phyloP scores from a whole-genome alignment of 2,113 vertebrate species.

The Zosterops pallidus region DNA sequence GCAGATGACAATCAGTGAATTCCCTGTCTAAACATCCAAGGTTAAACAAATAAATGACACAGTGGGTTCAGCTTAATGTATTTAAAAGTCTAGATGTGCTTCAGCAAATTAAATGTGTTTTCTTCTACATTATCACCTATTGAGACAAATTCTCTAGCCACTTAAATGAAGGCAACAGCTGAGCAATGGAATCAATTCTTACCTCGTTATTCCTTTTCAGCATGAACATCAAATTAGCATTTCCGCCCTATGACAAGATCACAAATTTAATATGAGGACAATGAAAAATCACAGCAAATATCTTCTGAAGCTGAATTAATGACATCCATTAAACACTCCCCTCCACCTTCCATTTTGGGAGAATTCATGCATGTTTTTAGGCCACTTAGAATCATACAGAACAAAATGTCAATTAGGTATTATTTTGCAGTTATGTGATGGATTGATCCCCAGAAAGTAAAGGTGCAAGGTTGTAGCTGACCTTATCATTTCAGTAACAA shows the following conservation, averaged over 20 bases:
- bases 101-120: constrained; percentile 36
- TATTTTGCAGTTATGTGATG: background rate
- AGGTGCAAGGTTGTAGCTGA: background rate
- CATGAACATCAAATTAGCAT: constrained; percentile 85
- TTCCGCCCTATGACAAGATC: constrained; percentile 83
- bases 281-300: background rate
- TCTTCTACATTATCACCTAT: constrained; percentile 41
- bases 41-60: constrained; percentile 55
- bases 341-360: background rate
- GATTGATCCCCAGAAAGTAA: background rate
- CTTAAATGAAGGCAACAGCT: background rate
- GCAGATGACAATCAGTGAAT: constrained; percentile 54
- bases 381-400: background rate
- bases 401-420: background rate
- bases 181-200: constrained; percentile 54
- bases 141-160: constrained; percentile 4
- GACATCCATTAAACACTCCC: background rate
- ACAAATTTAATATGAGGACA: constrained; percentile 54
- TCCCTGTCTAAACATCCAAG: constrained; percentile 44
- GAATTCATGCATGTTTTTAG: background rate
- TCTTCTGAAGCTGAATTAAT: background rate
- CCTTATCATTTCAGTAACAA: background rate
- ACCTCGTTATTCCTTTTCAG: constrained; percentile 96
- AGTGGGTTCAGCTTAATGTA: constrained; percentile 21
- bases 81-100: constrained; percentile 31